Evolutionary conservation across 1,140 invertebrate species (phyloP), one percentile per base, ranked within the genome.

Genomic region (Drosophila pseudoobscura): DNA sequence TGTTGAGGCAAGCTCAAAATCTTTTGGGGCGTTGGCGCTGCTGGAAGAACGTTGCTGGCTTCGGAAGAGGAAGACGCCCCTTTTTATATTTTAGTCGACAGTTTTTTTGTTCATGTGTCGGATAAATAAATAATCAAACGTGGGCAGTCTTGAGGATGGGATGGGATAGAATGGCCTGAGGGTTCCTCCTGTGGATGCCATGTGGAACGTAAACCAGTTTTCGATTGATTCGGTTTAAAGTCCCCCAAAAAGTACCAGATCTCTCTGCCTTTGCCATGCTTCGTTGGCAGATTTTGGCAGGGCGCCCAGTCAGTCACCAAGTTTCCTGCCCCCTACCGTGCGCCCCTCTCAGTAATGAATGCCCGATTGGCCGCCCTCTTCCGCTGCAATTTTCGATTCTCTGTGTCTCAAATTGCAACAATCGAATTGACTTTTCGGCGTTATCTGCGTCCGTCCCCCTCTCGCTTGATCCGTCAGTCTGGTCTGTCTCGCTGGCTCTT

Each of bases 401-500:
- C 44, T 35, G 66, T 66, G 78, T 88, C 83, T 88, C 83, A 79
- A 88, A 88, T 88, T 88, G 83, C 83, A 88, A 51, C 61, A 68
- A 87, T 80, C 78, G 71, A 79, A 73, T 82, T 53, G 56, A 53
- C 68, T 58, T 53, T 60, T 78, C 64, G 73, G 63, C 56, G 41
- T 57, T 61, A 47, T 56, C 73, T 64, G 35, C 13, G 35, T 45
- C 31, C 29, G 53, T 55, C 20, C 46, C 24, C 15, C 31, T 43
- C 29, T 54, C 44, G 49, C 39, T 35, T 41, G 57, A 49, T 50
- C 50, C 35, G 59, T 20, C 31, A 49, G 24, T 26, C 24, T 26
- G 24, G 8, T 50, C 45, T 45, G 44, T 13, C 5, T 17, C 41
- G 17, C 26, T 63, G 35, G 11, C 24, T 45, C 55, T 44, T 20